These are phyloP conservation scores for Amia ocellicauda DNA, from an alignment of 2,113 vertebrate species.

Conservation along the genomic window DNA sequence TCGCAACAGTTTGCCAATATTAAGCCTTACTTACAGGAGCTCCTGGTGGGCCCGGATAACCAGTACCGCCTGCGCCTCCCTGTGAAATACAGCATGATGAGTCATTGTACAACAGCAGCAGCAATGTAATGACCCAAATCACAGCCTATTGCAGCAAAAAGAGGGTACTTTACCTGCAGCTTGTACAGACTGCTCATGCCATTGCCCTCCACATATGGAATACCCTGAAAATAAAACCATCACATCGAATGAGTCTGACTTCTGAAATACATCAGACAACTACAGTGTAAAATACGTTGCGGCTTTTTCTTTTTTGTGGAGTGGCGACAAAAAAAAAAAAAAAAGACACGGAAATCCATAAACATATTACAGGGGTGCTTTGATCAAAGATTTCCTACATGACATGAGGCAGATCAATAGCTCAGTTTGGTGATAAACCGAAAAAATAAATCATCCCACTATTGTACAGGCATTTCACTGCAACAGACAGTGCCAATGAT, in stretches of 20 bases:
- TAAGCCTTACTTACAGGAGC: constrained; percentile 71
- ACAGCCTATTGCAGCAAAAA: not conserved
- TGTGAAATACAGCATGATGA: constrained; percentile 53
- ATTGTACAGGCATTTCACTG: too few relatives aligned
- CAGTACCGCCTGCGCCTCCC: constrained; percentile 73
- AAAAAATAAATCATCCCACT: not conserved
- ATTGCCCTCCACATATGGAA: constrained; percentile 76
- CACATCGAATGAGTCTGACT: constrained; percentile 24
- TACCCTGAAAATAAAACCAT: constrained; percentile 67
- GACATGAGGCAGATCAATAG: constrained; percentile 47
- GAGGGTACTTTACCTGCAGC: constrained; percentile 82
- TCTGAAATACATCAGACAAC: too few relatives aligned
- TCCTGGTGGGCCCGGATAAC: constrained; percentile 82
- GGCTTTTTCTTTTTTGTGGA: too few relatives aligned
- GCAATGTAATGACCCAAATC: constrained; percentile 27
- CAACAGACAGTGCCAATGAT: too few relatives aligned
- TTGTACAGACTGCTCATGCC: constrained; percentile 98
- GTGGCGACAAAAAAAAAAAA: too few relatives aligned
- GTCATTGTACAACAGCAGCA: too few relatives aligned
- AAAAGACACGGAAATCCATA: constrained; percentile 20
- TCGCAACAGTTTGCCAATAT: too few relatives aligned
- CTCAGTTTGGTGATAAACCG: constrained; percentile 38
- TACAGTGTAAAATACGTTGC: not conserved
- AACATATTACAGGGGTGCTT: constrained; percentile 29
- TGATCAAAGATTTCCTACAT: constrained; percentile 45